Percentiles rank a stretch among this genome's conserved stretches.
These are phyloP conservation scores for Hippolais icterina DNA, from an alignment of 2,113 vertebrate species.

Conservation along the genomic window DNA sequence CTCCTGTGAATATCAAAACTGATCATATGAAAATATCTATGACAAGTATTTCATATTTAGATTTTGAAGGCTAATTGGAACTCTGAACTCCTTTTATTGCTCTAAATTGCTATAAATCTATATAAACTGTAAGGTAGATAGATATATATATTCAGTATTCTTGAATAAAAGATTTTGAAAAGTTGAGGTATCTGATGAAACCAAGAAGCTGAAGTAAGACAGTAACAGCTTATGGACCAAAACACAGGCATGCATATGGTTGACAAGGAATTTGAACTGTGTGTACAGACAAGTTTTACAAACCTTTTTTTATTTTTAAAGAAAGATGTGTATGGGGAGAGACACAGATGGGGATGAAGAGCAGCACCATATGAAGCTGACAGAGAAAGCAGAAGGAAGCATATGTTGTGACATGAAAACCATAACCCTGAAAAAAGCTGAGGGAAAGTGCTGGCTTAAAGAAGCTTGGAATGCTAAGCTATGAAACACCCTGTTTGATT, in stretches of 20 bases:
- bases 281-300: neutral
- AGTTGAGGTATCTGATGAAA: neutral
- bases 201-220: neutral
- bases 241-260: neutral
- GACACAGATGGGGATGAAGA: slow-evolving; percentile 43
- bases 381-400: slow-evolving; percentile 52
- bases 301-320: neutral
- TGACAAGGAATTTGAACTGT: neutral
- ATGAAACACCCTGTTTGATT: slow-evolving; percentile 2
- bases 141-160: neutral
- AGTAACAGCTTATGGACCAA: neutral
- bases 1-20: neutral
- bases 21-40: neutral
- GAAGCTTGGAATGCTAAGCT: neutral
- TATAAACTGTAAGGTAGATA: neutral
- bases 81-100: neutral
- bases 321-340: neutral
- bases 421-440: slow-evolving; percentile 45
- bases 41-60: neutral
- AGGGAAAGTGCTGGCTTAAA: slow-evolving; percentile 19
- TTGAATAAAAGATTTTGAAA: neutral
- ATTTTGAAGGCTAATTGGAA: neutral
- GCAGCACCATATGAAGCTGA: slow-evolving; percentile 54
- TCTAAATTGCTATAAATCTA: neutral
- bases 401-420: slow-evolving; percentile 51